Evolutionary conservation across 2,888 invertebrate genomes (phyloP), one percentile per base, ranked within the genome.

Genomic region (Polyommatus iphigenia): DNA sequence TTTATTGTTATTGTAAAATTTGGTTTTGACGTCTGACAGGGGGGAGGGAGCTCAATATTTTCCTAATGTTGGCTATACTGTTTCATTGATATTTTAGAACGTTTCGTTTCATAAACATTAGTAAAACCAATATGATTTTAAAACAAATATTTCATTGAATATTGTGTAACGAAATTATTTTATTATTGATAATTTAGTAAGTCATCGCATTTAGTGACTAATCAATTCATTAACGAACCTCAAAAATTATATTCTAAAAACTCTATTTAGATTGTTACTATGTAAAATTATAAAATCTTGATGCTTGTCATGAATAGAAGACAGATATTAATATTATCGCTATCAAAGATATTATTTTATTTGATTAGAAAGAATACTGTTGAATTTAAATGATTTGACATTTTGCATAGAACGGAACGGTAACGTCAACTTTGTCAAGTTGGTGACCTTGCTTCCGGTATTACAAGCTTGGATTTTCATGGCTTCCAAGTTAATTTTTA

Each of bases 1-100:
- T 92, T 93, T 91, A 89, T 92, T 92, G 86, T 92, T 93, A 87
- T 90, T 90, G 86, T 86, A 89, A 88, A 90, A 90, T 89, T 86
- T 86, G 83, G 85, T 87, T 87, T 89, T 90, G 89, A 91, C 90
- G 85, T 90, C 88, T 88, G 54, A 54, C 54, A 54, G 5, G 54
- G 15, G 15, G 80, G 15, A 18, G 54, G 46, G 46, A 83, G 79
- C 80, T 80, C 72, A 80, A 78, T 71, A 71, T 78, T 59, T 29
- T 32, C 50, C 78, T 71, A 76, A 80, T 72, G 85, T 85, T 88
- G 85, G 86, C 79, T 76, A 71, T 71, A 71, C 73, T 73, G 41
- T 57, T 73, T 78, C 77, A 78, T 78, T 79, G 71, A 78, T 29
- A 29, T 71, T 46, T 72, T 29, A 15, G 3, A 50, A 59, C 76